Evolutionary conservation across 1,140 invertebrate species (phyloP).

Genomic region (Chelonus insularis): DNA sequence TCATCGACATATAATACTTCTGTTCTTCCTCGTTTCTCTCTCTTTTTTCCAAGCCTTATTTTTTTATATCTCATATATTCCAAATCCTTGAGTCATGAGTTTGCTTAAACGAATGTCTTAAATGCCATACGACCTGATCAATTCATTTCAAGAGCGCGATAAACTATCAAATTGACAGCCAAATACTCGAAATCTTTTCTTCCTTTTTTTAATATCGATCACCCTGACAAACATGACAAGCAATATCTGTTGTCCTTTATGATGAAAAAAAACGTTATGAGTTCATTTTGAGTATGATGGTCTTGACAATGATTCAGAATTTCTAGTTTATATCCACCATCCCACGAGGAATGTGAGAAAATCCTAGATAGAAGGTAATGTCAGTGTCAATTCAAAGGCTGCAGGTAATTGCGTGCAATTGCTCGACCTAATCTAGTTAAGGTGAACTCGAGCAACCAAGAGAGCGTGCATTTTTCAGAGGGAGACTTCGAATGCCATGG

Average conservation of each 20-base stretch:
- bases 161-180: slow-evolving; percentile 27
- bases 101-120: slow-evolving; percentile 17
- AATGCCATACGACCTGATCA: slow-evolving; percentile 14
- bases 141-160: slow-evolving; percentile 15
- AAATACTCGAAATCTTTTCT: slow-evolving; percentile 21
- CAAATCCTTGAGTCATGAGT: slow-evolving; percentile 17
- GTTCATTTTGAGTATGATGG: not conserved
- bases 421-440: slow-evolving; percentile 46
- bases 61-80: not conserved
- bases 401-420: slow-evolving; percentile 39
- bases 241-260: slow-evolving; percentile 23
- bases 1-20: slow-evolving; percentile 32
- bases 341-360: slow-evolving; percentile 1
- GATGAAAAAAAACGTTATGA: slow-evolving; percentile 4
- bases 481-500: no score
- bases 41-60: slow-evolving; percentile 1
- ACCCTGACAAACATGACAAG: slow-evolving; percentile 19
- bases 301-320: not conserved
- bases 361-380: not conserved
- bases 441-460: slow-evolving; percentile 50
- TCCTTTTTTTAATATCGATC: slow-evolving; percentile 20
- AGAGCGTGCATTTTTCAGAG: slow-evolving; percentile 39
- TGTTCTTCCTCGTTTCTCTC: not conserved
- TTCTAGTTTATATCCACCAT: not conserved
- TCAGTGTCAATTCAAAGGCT: not conserved